Percentiles rank a stretch among this genome's conserved stretches.
phyloP scores from a whole-genome alignment of 2,888 invertebrate genomes.

The Vesta saturnalis region DNA sequence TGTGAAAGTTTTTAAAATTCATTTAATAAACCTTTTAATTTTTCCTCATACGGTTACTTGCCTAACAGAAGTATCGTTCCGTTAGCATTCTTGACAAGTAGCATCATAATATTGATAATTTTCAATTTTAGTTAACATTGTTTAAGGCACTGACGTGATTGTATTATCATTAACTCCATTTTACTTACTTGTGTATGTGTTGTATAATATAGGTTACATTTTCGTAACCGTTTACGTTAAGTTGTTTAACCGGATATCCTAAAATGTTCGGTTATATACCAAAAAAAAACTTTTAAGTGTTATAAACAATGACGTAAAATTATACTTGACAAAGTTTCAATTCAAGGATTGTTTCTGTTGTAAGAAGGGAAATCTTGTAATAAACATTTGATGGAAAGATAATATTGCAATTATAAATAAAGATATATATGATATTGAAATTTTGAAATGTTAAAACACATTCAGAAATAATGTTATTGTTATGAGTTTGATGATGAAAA shows the following conservation, averaged over 20 bases:
- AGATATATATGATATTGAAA: constrained; percentile 8
- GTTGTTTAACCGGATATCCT: constrained; percentile 7
- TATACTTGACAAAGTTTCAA: constrained; percentile 33
- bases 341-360: constrained; percentile 28
- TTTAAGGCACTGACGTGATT: too few relatives aligned
- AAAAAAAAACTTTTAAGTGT: constrained; percentile 3
- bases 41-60: constrained; percentile 26
- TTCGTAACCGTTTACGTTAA: too few relatives aligned
- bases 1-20: constrained; percentile 34
- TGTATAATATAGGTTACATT: too few relatives aligned
- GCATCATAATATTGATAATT: neutral
- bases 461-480: constrained; percentile 4
- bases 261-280: neutral
- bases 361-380: constrained; percentile 36
- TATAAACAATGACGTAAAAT: constrained; percentile 13
- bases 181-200: too few relatives aligned
- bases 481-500: constrained; percentile 10
- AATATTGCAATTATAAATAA: constrained; percentile 23
- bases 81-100: constrained; percentile 29
- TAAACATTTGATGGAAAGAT: constrained; percentile 25
- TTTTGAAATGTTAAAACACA: constrained; percentile 23
- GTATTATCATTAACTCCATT: too few relatives aligned
- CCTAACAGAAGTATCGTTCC: constrained; percentile 20
- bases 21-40: constrained; percentile 18
- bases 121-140: neutral